Evolutionary conservation across 1,140 invertebrate genomes (phyloP).

Genomic region (Brachionus rotundiformis): DNA sequence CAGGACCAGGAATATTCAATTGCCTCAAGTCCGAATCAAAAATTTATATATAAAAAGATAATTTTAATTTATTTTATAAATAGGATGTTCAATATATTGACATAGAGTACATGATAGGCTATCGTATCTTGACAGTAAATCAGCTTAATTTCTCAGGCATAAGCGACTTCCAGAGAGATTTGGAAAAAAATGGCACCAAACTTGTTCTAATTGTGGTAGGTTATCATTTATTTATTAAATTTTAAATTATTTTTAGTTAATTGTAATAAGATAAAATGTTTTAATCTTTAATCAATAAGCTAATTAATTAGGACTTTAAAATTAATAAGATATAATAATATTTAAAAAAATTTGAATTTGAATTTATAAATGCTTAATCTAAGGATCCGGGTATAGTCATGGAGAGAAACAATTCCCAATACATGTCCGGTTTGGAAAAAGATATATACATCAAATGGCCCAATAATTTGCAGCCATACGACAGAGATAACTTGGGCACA

Average conservation of each 20-base stretch:
- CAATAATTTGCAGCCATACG: slow-evolving; percentile 51
- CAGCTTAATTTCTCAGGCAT: slow-evolving; percentile 56
- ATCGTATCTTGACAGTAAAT: slow-evolving; percentile 59
- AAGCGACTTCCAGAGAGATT: slow-evolving; percentile 56
- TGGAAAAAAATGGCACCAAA: slow-evolving; percentile 58
- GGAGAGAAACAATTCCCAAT: slow-evolving; percentile 56
- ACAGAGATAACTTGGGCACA: slow-evolving; percentile 15
- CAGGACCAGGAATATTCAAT: slow-evolving; percentile 3
- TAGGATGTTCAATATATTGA: slow-evolving; percentile 64
- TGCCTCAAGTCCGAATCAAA: background rate
- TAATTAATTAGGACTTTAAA: too few relatives aligned
- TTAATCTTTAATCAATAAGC: too few relatives aligned
- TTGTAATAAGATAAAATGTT: too few relatives aligned
- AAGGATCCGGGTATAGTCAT: slow-evolving; percentile 61
- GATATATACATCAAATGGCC: slow-evolving; percentile 71
- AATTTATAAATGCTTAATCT: too few relatives aligned
- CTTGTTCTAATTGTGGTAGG: slow-evolving; percentile 60
- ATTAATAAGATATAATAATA: background rate
- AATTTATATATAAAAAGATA: background rate
- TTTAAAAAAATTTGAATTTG: background rate
- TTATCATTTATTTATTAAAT: too few relatives aligned
- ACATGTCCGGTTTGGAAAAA: slow-evolving; percentile 66
- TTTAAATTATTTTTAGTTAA: too few relatives aligned
- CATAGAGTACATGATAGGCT: slow-evolving; percentile 60
- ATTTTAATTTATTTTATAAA: background rate